These are phyloP conservation scores for Metallyticus violacea DNA, from an alignment of 2,888 invertebrate species.

Conservation along the genomic window DNA sequence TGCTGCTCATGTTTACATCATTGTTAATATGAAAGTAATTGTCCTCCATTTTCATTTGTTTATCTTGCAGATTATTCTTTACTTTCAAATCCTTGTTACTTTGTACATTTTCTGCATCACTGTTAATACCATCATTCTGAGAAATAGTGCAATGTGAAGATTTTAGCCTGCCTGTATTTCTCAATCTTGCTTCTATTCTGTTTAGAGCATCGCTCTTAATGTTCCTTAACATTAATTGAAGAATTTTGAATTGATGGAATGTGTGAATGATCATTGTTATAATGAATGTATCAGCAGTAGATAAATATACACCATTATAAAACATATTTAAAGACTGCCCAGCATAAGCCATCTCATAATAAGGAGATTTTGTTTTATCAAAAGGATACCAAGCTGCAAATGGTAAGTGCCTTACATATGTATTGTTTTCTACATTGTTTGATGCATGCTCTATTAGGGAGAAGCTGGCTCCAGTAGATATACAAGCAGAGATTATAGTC, in stretches of 20 bases:
- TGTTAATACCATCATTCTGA: background rate
- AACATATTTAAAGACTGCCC: background rate
- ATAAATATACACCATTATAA: background rate
- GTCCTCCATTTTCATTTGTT: background rate
- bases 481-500: background rate
- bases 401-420: background rate
- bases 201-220: background rate
- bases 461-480: background rate
- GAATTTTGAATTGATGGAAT: background rate
- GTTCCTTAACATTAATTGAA: background rate
- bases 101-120: background rate
- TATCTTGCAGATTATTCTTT: background rate
- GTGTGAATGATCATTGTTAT: background rate
- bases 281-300: background rate
- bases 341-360: background rate
- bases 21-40: background rate
- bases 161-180: background rate
- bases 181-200: background rate
- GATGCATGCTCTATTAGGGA: background rate
- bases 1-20: background rate
- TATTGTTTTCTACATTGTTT: background rate
- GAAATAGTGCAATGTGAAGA: background rate
- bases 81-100: background rate
- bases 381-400: background rate
- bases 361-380: background rate